Evolutionary conservation across 2,888 invertebrate species (phyloP), one percentile per base, ranked within the genome.

Genomic region (Standfussiana lucernea): DNA sequence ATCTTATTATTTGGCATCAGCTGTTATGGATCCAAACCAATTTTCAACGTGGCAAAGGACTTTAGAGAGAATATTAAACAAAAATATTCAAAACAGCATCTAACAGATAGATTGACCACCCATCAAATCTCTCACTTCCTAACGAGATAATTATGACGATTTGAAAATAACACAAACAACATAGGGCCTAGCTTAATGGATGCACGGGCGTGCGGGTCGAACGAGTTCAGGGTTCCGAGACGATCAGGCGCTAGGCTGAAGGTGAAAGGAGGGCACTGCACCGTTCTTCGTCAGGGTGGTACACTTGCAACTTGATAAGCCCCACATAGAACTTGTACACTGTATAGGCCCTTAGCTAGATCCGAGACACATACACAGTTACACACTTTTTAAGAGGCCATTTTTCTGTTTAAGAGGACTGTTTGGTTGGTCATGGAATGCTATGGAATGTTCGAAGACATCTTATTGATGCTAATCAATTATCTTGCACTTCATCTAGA

Each of bases 231-330:
- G 92, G 92, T 87, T 89, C 86, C 87, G 78, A 87, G 87, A 88
- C 88, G 82, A 81, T 75, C 84, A 80, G 87, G 84, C 88, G 84
- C 88, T 82, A 79, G 79, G 80, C 88, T 87, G 90, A 92, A 92
- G 93, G 94, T 92, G 92, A 94, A 93, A 92, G 92, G 93, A 93
- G 94, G 93, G 90, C 93, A 92, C 89, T 92, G 92, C 91, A 93
- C 92, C 90, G 87, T 88, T 87, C 85, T 76, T 84, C 75, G 80
- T 67, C 79, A 82, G 82, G 80, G 80, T 85, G 83, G 81, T 79
- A 87, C 80, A 88, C 79, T 85, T 86, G 74, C 77, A 84, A 75
- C 79, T 79, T 79, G 75, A 78, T 85, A 69, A 83, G 74, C 47
- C 72, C 82, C 65, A 85, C 79, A 79, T 75, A 83, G 75, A 87